Conservation (phyloP, 2,797 vertebrate species). For the Alca torda region DNA sequence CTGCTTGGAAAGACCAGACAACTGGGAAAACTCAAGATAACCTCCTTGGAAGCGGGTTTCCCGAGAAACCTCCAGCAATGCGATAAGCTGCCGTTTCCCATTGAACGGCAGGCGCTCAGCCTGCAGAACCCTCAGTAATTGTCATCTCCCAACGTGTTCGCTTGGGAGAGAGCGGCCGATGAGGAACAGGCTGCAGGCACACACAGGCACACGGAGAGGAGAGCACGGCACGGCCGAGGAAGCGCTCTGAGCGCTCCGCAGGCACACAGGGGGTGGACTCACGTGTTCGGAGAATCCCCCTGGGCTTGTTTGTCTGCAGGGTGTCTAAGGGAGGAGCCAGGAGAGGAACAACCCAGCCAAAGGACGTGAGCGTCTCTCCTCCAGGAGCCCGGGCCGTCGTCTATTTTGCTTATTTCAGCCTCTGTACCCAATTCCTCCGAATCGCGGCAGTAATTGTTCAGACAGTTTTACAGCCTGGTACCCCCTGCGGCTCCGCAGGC, state of each 20-base stretch:
- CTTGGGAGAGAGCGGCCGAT: not conserved
- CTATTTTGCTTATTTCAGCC: not conserved
- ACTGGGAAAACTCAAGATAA: not conserved
- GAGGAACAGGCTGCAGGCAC: not conserved
- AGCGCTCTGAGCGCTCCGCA: not conserved
- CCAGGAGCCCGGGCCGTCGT: not conserved
- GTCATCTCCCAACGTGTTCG: not conserved
- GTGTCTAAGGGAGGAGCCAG: not conserved
- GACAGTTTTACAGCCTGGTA: not conserved
- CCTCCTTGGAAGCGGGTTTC: not conserved
- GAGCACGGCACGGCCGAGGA: not conserved
- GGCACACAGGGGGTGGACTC: not conserved
- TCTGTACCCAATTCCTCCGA: not conserved
- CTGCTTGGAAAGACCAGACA: not conserved
- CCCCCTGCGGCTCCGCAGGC: not conserved
- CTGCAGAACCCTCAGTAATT: not conserved
- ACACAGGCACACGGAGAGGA: accelerated
- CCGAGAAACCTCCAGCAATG: not conserved
- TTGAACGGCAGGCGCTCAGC: not conserved
- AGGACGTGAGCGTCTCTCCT: not conserved
- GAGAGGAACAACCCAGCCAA: not conserved
- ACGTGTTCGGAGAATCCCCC: accelerated
- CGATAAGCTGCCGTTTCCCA: not conserved
- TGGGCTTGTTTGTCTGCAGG: not conserved
- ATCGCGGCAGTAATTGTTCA: not conserved